A percentile compares a stretch with the other conserved stretches of the same genome.
Evolutionary conservation across 2,113 vertebrate genomes (phyloP).

Genomic region (Sorex araneus): DNA sequence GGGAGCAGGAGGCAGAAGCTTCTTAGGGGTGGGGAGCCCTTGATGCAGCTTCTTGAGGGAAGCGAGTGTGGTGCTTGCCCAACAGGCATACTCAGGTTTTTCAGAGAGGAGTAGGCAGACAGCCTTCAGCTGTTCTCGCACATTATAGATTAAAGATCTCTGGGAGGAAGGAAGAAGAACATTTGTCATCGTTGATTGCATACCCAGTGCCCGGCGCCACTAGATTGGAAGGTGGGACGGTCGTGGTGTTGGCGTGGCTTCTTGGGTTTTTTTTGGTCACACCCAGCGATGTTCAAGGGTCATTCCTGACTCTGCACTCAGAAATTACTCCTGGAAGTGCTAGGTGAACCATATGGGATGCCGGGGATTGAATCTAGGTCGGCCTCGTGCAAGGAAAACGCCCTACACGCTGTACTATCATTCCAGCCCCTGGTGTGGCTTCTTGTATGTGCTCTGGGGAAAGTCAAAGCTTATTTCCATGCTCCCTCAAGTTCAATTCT

Average conservation of each 20-base stretch:
- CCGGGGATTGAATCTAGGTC: too few relatives aligned
- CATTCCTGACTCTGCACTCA: too few relatives aligned
- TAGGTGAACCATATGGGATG: too few relatives aligned
- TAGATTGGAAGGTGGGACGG: constrained; percentile 1
- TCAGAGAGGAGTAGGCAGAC: background rate
- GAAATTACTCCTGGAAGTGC: too few relatives aligned
- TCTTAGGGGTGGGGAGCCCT: background rate
- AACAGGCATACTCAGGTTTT: constrained; percentile 4
- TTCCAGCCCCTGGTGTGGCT: background rate
- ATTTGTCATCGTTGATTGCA: background rate
- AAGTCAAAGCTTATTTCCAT: constrained; percentile 10
- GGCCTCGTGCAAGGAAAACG: too few relatives aligned
- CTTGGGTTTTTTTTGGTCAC: too few relatives aligned
- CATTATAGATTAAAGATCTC: background rate
- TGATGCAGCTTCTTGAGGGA: constrained; percentile 26
- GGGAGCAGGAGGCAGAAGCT: background rate
- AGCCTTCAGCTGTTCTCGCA: constrained; percentile 1
- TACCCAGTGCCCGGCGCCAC: background rate
- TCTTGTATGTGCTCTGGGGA: background rate
- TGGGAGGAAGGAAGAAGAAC: constrained; percentile 17
- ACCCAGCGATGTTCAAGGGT: too few relatives aligned
- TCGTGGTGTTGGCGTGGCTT: background rate
- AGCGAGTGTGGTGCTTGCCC: constrained; percentile 4
- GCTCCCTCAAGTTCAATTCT: background rate
- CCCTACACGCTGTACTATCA: too few relatives aligned